Evolutionary conservation across 2,797 vertebrate species (phyloP).

Genomic region (Malurus leucopterus): DNA sequence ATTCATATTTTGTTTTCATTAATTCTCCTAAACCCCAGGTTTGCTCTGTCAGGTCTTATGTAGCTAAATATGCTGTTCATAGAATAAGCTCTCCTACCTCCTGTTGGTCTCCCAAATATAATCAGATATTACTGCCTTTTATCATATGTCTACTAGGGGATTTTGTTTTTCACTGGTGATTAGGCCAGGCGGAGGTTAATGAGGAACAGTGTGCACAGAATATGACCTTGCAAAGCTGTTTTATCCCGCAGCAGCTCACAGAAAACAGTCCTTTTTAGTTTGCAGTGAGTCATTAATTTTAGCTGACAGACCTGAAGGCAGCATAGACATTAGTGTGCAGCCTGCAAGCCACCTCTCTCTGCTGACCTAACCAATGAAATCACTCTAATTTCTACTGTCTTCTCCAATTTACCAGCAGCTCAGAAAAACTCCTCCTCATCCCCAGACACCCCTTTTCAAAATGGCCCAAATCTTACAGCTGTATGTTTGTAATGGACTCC

Average conservation of each 20-base stretch:
- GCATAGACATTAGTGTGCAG: conserved; percentile 13
- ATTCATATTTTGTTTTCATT: not conserved
- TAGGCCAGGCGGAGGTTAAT: conserved; percentile 24
- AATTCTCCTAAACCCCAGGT: not conserved
- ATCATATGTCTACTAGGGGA: not conserved
- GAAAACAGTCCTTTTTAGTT: conserved; percentile 47
- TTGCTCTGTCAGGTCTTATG: not conserved
- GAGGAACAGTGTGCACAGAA: not conserved
- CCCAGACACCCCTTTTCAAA: conserved; percentile 29
- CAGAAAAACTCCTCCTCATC: not conserved
- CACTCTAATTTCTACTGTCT: conserved; percentile 52
- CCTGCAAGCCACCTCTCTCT: conserved; percentile 47
- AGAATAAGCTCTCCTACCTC: not conserved
- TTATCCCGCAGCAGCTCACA: conserved; percentile 33
- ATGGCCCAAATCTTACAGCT: not conserved
- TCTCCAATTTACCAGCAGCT: conserved; percentile 45
- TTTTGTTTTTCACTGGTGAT: conserved; percentile 15
- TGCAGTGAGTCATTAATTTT: conserved; percentile 59
- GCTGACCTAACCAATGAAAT: conserved; percentile 56
- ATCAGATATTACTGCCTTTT: not conserved
- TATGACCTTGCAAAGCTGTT: conserved; percentile 53
- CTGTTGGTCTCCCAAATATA: not conserved
- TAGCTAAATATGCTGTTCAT: not conserved
- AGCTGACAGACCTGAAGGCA: conserved; percentile 63
- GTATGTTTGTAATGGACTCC: not conserved